A percentile compares a stretch with the other conserved stretches of the same genome.
phyloP scores from a whole-genome alignment of 2,113 vertebrate genomes.

The Misgurnus mizolepis region DNA sequence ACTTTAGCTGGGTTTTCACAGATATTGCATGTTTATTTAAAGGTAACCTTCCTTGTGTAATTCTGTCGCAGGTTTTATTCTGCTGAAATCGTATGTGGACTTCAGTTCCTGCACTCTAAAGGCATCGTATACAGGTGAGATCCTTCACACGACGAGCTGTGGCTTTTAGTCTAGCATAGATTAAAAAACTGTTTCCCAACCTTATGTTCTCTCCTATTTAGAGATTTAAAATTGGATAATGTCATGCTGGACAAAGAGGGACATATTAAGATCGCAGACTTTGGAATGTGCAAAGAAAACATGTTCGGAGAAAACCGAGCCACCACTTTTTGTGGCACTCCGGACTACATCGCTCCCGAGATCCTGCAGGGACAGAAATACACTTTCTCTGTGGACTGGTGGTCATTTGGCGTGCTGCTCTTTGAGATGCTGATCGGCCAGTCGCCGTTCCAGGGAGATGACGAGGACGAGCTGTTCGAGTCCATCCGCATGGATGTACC shows the following conservation, averaged over 20 bases:
- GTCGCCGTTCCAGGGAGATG: conserved; percentile 96
- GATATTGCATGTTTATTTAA: neutral
- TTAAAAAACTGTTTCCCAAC: neutral
- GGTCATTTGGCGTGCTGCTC: conserved; percentile 95
- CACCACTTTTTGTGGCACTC: conserved; percentile 96
- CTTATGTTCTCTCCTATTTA: conserved; percentile 57
- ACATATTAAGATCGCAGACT: conserved; percentile 97
- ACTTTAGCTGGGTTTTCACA: too few relatives aligned
- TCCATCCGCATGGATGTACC: conserved; percentile 94
- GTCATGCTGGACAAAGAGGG: conserved; percentile 93
- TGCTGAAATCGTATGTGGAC: conserved; percentile 92
- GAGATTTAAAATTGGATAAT: conserved; percentile 97
- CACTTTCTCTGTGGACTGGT: conserved; percentile 98
- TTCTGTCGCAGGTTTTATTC: conserved; percentile 85
- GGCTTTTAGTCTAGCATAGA: neutral
- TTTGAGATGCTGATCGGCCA: conserved; percentile 98
- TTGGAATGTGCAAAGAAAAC: conserved; percentile 98
- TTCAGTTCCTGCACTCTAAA: conserved; percentile 94
- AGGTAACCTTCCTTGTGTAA: too few relatives aligned
- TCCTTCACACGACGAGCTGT: neutral
- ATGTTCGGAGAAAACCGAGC: conserved; percentile 86
- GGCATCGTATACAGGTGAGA: conserved; percentile 95
- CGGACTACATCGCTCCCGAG: conserved; percentile 96
- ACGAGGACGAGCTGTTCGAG: conserved; percentile 96
- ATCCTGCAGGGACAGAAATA: conserved; percentile 93